phyloP scores from a whole-genome alignment of 2,888 invertebrate species.

The Drosophila quinaria region DNA sequence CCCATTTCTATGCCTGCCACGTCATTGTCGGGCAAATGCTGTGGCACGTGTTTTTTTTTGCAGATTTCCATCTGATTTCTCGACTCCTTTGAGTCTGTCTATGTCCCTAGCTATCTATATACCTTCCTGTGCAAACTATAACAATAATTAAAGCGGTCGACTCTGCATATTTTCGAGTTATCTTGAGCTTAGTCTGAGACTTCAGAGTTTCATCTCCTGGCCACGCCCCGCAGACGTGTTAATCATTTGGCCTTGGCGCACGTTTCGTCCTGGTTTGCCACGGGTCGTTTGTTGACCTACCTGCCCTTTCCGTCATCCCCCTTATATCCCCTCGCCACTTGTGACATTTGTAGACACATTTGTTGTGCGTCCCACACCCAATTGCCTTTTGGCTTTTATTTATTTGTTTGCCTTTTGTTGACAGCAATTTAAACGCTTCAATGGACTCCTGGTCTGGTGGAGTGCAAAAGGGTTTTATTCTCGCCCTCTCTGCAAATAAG shows the following conservation, averaged over 20 bases:
- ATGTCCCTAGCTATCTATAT: background rate
- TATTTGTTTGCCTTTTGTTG: slow-evolving; percentile 81
- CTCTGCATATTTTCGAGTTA: slow-evolving; percentile 51
- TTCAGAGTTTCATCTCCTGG: background rate
- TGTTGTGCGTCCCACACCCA: slow-evolving; percentile 55
- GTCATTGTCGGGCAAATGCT: slow-evolving; percentile 44
- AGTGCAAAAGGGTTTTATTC: slow-evolving; percentile 73
- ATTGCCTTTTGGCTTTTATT: slow-evolving; percentile 67
- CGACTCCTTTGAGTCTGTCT: slow-evolving; percentile 7
- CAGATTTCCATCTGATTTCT: slow-evolving; percentile 59
- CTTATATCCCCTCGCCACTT: slow-evolving; percentile 13
- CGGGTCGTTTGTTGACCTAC: slow-evolving; percentile 63
- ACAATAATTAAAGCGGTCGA: slow-evolving; percentile 65
- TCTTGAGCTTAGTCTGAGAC: slow-evolving; percentile 27
- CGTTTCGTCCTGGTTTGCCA: slow-evolving; percentile 62
- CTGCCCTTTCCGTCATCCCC: no score
- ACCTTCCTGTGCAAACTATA: slow-evolving; percentile 25
- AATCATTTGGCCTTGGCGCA: slow-evolving; percentile 72
- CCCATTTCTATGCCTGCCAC: slow-evolving; percentile 75
- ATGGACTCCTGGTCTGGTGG: slow-evolving; percentile 56
- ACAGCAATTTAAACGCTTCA: slow-evolving; percentile 81
- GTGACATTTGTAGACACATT: slow-evolving; percentile 65
- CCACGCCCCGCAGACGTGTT: slow-evolving; percentile 58
- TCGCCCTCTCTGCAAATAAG: slow-evolving; percentile 63
- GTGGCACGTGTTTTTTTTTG: slow-evolving; percentile 50